A percentile compares a stretch with the other conserved stretches of the same genome.
phyloP scores from a whole-genome alignment of 2,797 vertebrate species.

The Eidolon dupreanum region DNA sequence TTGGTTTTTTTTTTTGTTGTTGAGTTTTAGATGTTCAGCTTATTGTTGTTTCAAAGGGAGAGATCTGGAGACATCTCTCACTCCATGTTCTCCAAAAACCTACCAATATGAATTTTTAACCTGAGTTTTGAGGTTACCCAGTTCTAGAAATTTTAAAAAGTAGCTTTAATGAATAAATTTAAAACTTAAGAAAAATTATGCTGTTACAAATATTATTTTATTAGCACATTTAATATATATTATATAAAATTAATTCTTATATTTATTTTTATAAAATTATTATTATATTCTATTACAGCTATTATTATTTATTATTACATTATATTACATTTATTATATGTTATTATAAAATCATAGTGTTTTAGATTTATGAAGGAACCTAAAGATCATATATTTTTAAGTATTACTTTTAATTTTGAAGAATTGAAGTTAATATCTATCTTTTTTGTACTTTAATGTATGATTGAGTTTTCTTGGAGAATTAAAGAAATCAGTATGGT shows the following conservation, averaged over 20 bases:
- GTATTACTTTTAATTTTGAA: neutral
- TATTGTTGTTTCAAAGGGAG: no score
- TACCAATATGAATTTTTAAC: neutral
- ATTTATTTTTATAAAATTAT: neutral
- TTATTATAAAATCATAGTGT: neutral
- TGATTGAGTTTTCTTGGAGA: neutral
- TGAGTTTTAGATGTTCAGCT: no score
- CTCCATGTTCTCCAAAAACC: no score
- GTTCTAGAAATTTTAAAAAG: neutral
- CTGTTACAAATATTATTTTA: neutral
- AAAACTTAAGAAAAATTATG: neutral
- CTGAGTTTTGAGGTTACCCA: neutral
- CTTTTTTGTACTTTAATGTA: neutral
- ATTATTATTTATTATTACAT: no score
- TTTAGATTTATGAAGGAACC: neutral
- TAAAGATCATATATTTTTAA: neutral
- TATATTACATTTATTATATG: neutral
- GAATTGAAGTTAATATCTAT: neutral
- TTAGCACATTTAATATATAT: neutral
- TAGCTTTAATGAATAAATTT: neutral
- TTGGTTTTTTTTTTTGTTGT: no score
- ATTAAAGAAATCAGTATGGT: neutral
- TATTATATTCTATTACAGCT: no score
- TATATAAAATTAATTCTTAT: neutral
- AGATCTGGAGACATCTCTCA: no score